A percentile compares a stretch with the other conserved stretches of the same genome.
phyloP scores from a whole-genome alignment of 2,888 invertebrate species.

The Polyploca ridens region DNA sequence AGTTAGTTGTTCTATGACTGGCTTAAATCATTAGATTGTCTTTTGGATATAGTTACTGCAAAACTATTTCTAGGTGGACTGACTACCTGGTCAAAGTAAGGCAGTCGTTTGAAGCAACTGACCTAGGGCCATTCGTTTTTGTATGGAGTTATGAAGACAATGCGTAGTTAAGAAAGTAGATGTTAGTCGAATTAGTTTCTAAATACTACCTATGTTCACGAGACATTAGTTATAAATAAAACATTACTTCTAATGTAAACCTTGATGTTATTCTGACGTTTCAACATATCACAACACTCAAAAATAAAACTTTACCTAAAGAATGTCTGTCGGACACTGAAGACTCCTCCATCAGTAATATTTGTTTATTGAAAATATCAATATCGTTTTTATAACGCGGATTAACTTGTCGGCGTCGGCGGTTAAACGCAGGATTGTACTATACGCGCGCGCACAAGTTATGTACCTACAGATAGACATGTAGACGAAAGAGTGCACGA shows the following conservation, averaged over 20 bases:
- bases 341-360: conserved; percentile 19
- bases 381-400: conserved; percentile 1
- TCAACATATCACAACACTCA: conserved; percentile 25
- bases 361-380: conserved; percentile 6
- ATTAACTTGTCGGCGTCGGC: neutral
- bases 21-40: no score
- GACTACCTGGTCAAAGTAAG: no score
- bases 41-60: no score
- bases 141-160: no score
- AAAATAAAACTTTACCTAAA: conserved; percentile 18
- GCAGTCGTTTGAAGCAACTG: no score
- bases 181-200: no score
- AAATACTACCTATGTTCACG: no score
- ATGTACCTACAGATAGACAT: neutral
- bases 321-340: conserved; percentile 8
- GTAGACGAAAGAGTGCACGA: neutral
- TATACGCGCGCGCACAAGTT: neutral
- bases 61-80: no score
- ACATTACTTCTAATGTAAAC: conserved; percentile 16
- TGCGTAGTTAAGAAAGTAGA: no score
- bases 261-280: conserved; percentile 26
- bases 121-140: no score
- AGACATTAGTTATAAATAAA: neutral
- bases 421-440: neutral
- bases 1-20: no score